Base-by-base conservation (phyloP, 2,888 invertebrate species). In the Aleiodes leptofemur region DNA sequence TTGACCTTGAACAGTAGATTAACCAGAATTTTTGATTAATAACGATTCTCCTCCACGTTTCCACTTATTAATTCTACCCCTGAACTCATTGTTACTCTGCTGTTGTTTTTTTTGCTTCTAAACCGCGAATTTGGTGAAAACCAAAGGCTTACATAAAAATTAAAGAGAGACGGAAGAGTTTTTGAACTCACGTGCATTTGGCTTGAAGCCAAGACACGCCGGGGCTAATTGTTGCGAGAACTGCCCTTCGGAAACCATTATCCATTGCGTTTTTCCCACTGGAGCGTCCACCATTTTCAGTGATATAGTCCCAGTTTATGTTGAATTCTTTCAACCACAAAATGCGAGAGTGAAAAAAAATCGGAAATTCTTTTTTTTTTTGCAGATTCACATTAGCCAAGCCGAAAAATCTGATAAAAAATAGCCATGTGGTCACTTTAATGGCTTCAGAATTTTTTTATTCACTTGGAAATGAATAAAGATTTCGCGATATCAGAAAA, bases 161-260 rank as follows among this genome's bases (percentile, higher is more conserved):
- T 68, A 74, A 72, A 73, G 73, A 73, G 74, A 76, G 77, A 34
- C 69, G 57, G 73, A 50, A 56, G 73, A 50, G 76, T 31, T 69
- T 23, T 43, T 76, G 77, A 78, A 73, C 73, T 64, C 74, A 78
- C 78, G 78, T 81, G 81, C 77, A 83, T 84, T 85, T 86, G 86
- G 86, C 85, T 69, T 61, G 38, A 73, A 68, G 85, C 87, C 87
- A 87, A 82, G 82, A 82, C 84, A 83, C 80, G 84, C 82, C 81
- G 83, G 80, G 81, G 84, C 86, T 86, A 86, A 87, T 87, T 86
- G 86, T 86, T 83, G 84, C 83, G 85, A 84, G 83, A 86, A 86
- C 83, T 86, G 84, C 83, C 85, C 82, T 86, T 85, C 84, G 84
- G 82, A 86, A 86, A 86, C 86, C 84, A 87, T 87, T 86, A 86